Conservation (phyloP, 2,888 invertebrate genomes). For the Dryococelus australis region DNA sequence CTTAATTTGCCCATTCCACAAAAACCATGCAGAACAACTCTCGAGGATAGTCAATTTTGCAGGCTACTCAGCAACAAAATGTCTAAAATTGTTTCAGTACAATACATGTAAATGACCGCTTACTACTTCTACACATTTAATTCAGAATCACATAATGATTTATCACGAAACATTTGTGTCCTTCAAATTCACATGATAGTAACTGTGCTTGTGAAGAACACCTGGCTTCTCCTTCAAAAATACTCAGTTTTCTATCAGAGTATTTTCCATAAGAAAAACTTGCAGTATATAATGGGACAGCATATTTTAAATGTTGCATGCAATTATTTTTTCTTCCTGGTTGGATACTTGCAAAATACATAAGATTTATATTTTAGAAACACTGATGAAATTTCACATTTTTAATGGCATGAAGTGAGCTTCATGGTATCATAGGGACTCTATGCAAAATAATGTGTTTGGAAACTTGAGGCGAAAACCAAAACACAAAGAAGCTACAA, state of each 20-base stretch:
- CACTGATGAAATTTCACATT: neutral
- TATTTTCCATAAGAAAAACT: neutral
- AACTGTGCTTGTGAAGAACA: neutral
- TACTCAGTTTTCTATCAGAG: neutral
- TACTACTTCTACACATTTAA: neutral
- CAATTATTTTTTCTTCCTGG: neutral
- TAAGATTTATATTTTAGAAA: neutral
- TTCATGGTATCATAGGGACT: neutral
- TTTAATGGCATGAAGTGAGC: neutral
- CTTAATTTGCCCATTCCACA: neutral
- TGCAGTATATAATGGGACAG: neutral
- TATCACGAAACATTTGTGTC: neutral
- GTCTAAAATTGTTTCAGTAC: neutral
- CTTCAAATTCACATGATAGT: neutral
- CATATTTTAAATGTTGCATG: neutral
- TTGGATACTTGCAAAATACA: neutral
- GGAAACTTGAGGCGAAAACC: neutral
- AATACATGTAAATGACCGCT: neutral
- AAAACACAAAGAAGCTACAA: neutral
- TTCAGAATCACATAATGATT: neutral
- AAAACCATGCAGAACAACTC: neutral
- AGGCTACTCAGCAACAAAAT: neutral
- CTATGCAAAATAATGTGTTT: neutral
- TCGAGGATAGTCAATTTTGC: neutral
- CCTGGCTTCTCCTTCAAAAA: neutral